A percentile compares a stretch with the other conserved stretches of the same genome.
phyloP scores from a whole-genome alignment of 2,797 vertebrate genomes.

The Borostomias antarcticus region DNA sequence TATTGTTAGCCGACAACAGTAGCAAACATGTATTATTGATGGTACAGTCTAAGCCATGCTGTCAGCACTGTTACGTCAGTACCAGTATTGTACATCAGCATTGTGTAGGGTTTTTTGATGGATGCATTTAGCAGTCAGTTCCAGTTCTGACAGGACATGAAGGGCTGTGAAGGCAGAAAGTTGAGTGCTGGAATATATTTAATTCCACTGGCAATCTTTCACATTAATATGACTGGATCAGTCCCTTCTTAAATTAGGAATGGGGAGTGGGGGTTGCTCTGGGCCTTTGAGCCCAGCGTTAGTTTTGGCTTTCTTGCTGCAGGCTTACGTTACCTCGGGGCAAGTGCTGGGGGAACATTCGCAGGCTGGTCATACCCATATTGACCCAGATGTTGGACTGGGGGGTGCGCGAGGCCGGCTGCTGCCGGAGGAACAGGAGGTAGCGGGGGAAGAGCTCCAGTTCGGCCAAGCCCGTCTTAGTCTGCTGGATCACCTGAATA shows the following conservation, averaged over 20 bases:
- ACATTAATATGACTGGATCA: conserved; percentile 40
- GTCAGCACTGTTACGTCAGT: too few species aligned
- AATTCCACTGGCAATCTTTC: conserved; percentile 33
- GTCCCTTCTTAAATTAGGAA: conserved; percentile 47
- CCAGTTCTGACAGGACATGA: not conserved
- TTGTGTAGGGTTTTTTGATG: too few species aligned
- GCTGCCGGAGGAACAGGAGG: conserved; percentile 95
- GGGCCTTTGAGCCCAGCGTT: not conserved
- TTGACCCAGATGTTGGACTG: conserved; percentile 99
- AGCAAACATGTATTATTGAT: not conserved
- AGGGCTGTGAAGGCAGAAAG: conserved; percentile 1
- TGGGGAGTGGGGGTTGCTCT: conserved; percentile 27
- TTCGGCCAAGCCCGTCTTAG: conserved; percentile 81
- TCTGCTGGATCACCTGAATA: conserved; percentile 89
- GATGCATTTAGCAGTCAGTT: not conserved
- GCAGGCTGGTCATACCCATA: conserved; percentile 99
- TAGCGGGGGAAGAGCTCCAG: conserved; percentile 94
- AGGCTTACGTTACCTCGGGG: conserved; percentile 98
- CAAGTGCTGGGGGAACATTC: conserved; percentile 95
- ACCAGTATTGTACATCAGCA: too few species aligned
- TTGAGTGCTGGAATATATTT: conserved; percentile 16
- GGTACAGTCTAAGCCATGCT: too few species aligned
- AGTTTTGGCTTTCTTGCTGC: conserved; percentile 87
- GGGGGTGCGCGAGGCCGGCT: conserved; percentile 90
- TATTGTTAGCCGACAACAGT: not conserved